Base-by-base conservation (phyloP, 1,140 invertebrate species). In the Radopholus similis region DNA sequence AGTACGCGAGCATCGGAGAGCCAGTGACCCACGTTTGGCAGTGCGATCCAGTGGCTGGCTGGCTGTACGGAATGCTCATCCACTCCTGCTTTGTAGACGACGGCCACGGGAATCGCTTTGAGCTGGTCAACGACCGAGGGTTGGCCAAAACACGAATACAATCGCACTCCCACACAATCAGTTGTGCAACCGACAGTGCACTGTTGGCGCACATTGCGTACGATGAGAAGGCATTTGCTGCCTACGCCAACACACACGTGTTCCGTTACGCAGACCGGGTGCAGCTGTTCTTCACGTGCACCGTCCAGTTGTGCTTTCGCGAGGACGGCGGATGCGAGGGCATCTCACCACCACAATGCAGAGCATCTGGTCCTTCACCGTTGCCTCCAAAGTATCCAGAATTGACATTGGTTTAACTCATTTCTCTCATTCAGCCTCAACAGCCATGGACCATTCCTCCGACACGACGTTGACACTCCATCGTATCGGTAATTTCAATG, bases 231-330 rank as follows among this genome's bases (percentile, higher is more conserved):
- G 40, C 49, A 8, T 64, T 82, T 4, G 62, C 54, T 26, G 78
- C 78, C 21, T 74, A 67, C 64, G 70, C 74, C 1, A 63, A 81
- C 57, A 59, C 79, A 15, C 75, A 77, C 56, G 79, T 80, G 9
- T 80, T 81, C 64, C 82, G 82, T n/a, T 81, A 81, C 60, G 81
- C 79, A 9, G 79, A 81, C 60, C 73, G 76, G n/a, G 70, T 81
- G 15, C 81, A 82, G 59, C 70, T 81, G n/a, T 81, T 76, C 56
- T 81, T 81, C 54, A 81, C 79, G 1, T 81, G 79, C 32, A 75
- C 71, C 2, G 70, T 81, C 21, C 80, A 82, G 49, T 59, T 81
- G 1, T 81, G 78, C 53, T 82, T 76, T 44, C 75, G 77, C 64
- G 69, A 82, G 37, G 80, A 82, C 59, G 78, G 80, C 32, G 80